Evolutionary conservation across 2,797 vertebrate genomes (phyloP), one percentile per base, ranked within the genome.

Genomic region (Poecilia picta): DNA sequence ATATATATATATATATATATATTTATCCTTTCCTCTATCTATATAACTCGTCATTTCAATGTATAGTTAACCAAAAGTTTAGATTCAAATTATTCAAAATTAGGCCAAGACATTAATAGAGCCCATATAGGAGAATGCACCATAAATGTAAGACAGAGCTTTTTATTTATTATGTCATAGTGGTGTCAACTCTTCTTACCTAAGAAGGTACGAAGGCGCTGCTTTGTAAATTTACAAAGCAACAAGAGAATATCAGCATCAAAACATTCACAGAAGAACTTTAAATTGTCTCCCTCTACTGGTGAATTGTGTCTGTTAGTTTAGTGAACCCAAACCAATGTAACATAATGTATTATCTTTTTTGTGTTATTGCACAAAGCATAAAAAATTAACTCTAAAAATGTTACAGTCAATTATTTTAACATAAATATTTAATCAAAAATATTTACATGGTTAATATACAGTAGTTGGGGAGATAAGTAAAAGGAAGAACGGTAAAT

Each of bases 301-400:
- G 84, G 82, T 71, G 66, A 62, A 62, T 77, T 45, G 33, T 43
- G 45, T 82, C 64, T 47, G 49, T 66, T 46, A 47, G 25, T 7
- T 8, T 31, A 55, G 55, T 23, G 18, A 8, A 1, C 83, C 43
- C 47, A 82, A 23, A 76, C 71, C 18, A 81, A 47, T 53, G 11
- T 82, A 75, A 47, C 8, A 33, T 46, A n/a, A 36, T 43, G 78
- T 83, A 81, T 82, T 83, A 80, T 72, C 28, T 45, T 15, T 47
- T 43, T 66, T 13, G 20, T 91, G 92, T 93, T 91, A 86, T 90
- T 77, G 86, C 73, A 76, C 72, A 25, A 71, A 33, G 43, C 20
- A 64, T 64, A 33, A 33, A 46, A 31, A 45, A 47, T 2, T 33
- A 33, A 41, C 31, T 8, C 31, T 8, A 53, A 36, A 85, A 75